Evolutionary conservation across 92 coral and sea anemone genomes (phyloP), one percentile per base, ranked within the genome.

Genomic region (Montipora capitata): DNA sequence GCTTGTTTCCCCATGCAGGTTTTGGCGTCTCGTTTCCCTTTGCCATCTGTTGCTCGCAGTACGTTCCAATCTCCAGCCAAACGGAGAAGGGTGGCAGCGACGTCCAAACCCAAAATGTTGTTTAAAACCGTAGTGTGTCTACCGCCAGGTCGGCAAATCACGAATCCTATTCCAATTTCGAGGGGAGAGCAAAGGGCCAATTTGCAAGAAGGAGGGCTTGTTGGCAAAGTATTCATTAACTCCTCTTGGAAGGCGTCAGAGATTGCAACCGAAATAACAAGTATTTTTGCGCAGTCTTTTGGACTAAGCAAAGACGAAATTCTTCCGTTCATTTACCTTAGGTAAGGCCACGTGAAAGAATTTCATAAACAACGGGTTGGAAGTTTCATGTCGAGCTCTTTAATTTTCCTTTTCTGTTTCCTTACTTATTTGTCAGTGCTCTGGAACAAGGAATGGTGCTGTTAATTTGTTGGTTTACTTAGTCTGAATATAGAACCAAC

Each of bases 171-270:
- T 4, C 62, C 62, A 14, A 57, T 57, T 57, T 14, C 62, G 11
- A 57, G 62, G 6, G 49, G 49, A 44, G 49, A 44, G 49, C 49
- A 44, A 44, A 44, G 49, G 6, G 49, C 3, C 6, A 44, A 44
- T 44, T 44, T 44, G 49, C 49, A 44, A 44, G 49, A 44, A 44
- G 49, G 4, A 44, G 4, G 49, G 6, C 49, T 44, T 6, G 49
- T 44, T 44, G 49, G 49, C 49, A 44, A 44, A 44, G 49, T 44
- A 6, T 44, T 3, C 49, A 44, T 84, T 3, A 72, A 74, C 76
- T 84, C 88, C 48, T 13, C 61, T 7, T 85, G 89, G 83, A 43
- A 58, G 57, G 90, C 72, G 51, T 11, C 20, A 18, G 84, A 86
- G 4, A 81, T 86, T 20, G 63, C 52, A n/a, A 18, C 5, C 10